These are phyloP conservation scores for Epinephelus cyanopodus DNA, from an alignment of 2,113 vertebrate species.

Conservation along the genomic window DNA sequence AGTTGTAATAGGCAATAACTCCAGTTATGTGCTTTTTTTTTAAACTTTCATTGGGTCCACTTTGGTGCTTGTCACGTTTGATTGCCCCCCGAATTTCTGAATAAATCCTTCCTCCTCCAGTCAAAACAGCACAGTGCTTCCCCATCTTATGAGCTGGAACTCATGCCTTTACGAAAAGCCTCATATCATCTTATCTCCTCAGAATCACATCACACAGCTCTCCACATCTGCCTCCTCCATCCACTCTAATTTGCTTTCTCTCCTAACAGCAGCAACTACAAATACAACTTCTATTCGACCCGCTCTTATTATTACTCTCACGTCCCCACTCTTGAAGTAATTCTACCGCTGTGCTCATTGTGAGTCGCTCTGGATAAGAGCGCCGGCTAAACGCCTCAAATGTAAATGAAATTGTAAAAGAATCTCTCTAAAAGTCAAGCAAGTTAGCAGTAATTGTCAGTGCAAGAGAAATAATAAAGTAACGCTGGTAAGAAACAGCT, in stretches of 20 bases:
- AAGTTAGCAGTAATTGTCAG: constrained; percentile 39
- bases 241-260: constrained; percentile 45
- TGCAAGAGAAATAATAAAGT: constrained; percentile 24
- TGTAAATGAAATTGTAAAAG: constrained; percentile 62
- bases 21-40: constrained; percentile 10
- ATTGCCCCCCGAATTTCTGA: constrained; percentile 44
- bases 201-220: constrained; percentile 40
- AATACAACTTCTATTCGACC: constrained; percentile 16
- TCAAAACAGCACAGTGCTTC: constrained; percentile 34
- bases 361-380: constrained; percentile 53
- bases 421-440: constrained; percentile 47
- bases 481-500: constrained; percentile 24
- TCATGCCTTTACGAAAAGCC: constrained; percentile 13
- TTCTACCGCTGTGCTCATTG: constrained; percentile 52
- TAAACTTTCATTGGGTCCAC: constrained; percentile 34
- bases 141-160: constrained; percentile 37
- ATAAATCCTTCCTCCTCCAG: constrained; percentile 23
- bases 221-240: constrained; percentile 37
- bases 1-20: constrained; percentile 49
- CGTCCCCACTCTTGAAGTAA: constrained; percentile 58
- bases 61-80: constrained; percentile 47
- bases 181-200: constrained; percentile 48
- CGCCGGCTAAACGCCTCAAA: constrained; percentile 47
- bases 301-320: constrained; percentile 58
- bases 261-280: constrained; percentile 31